Percentiles rank a stretch among this genome's conserved stretches.
Conservation (phyloP, 2,113 vertebrate genomes). For the Rhabdornis inornatus region DNA sequence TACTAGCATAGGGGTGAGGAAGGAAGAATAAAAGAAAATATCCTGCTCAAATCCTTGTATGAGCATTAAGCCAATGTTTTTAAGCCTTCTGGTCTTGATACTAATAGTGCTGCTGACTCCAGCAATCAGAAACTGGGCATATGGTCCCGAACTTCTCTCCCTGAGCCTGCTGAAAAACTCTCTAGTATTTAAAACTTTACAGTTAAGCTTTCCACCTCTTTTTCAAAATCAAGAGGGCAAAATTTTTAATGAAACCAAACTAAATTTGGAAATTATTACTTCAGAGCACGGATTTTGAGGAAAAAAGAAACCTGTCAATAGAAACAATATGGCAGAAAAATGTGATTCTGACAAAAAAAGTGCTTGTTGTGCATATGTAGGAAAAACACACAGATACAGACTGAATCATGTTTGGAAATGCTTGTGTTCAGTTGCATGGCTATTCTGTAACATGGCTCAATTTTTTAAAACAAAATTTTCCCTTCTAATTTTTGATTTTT, state of each 20-base stretch:
- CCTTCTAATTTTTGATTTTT: background rate
- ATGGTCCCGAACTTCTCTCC: background rate
- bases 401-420: background rate
- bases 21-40: background rate
- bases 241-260: background rate
- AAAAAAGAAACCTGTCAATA: background rate
- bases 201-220: background rate
- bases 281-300: background rate
- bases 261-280: background rate
- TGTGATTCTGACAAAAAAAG: background rate
- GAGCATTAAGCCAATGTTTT: background rate
- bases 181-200: background rate
- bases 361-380: background rate
- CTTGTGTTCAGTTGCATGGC: background rate
- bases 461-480: background rate
- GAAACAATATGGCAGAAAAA: background rate
- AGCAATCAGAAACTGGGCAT: background rate
- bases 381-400: background rate
- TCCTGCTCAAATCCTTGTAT: background rate
- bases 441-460: background rate
- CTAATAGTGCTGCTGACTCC: background rate
- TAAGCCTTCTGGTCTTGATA: background rate
- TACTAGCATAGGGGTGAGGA: background rate
- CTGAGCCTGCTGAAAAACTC: background rate
- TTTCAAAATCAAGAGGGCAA: background rate